Base-by-base conservation (phyloP, 1,140 invertebrate genomes). In the Steinernema feltiae region DNA sequence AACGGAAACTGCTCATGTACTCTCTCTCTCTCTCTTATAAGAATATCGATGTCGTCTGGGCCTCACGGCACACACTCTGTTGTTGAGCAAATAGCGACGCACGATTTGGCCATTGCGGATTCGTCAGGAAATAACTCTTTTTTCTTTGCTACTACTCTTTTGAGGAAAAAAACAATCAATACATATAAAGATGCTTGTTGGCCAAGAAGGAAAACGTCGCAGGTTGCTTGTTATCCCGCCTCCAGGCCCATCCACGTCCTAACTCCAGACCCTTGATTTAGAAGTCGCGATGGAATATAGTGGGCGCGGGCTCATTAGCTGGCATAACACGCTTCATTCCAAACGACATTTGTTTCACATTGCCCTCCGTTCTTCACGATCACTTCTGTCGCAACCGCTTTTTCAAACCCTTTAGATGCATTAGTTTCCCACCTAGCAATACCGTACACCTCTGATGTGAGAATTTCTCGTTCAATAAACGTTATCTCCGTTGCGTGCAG, bases 121-220 rank as follows among this genome's bases (percentile, higher is more conserved):
- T 63, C 53, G 53, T 63, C 53, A 63, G 53, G 53, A 63, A 63
- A 63, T 27, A 63, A 63, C 53, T 63, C 53, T 63, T 63, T 63
- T 63, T 63, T 63, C 53, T 63, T 63, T 21, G 53, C 53, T 63
- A n/a, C 53, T 63, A 63, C 53, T 63, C 53, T 63, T 63, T 63
- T 63, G 53, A 63, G 53, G 53, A 63, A 63, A 63, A 41, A 63
- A 63, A 63, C 53, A 63, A 63, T 63, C 53, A 63, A 63, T 63
- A 63, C 53, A 63, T 63, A 63, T 63, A 63, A 41, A 41, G 35
- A 41, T 41, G 35, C 35, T 63, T 63, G 15, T 63, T 15, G 53
- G 53, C 15, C 53, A 15, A 63, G 15, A 63, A 63, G 53, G 24
- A 63, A 21, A 63, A 63, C 53, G 53, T 63, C 53, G 53, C 53